phyloP scores from a whole-genome alignment of 2,888 invertebrate genomes.

The Yponomeuta plumbellus region DNA sequence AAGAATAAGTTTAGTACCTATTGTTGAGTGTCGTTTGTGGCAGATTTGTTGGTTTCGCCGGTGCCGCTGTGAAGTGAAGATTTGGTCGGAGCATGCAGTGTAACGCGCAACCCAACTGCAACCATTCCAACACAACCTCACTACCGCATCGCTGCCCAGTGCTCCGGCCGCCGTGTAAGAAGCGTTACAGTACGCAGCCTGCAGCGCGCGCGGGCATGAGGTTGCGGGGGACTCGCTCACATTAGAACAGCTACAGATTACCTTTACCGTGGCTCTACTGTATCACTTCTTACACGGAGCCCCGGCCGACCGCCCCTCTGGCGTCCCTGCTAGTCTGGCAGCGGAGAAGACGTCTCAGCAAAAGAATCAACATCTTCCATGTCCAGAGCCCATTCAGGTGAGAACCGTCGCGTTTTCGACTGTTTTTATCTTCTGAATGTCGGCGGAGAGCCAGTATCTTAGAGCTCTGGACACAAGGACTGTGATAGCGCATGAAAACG shows the following conservation, averaged over 20 bases:
- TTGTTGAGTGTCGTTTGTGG: conserved; percentile 75
- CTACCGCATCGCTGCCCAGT: conserved; percentile 41
- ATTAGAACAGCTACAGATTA: background rate
- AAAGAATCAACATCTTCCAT: background rate
- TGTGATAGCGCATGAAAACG: conserved; percentile 22
- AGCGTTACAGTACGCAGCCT: background rate
- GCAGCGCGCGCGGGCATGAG: background rate
- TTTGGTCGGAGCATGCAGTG: conserved; percentile 90
- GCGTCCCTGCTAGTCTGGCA: conserved; percentile 32
- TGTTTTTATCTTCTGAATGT: background rate
- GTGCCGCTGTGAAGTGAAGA: conserved; percentile 74
- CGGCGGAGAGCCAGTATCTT: background rate
- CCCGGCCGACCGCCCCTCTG: conserved; percentile 11
- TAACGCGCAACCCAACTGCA: conserved; percentile 94
- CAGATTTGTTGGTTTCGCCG: conserved; percentile 74
- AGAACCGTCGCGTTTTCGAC: background rate
- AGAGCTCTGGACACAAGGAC: conserved; percentile 5
- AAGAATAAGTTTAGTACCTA: conserved; percentile 74
- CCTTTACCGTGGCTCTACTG: background rate
- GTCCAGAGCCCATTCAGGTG: background rate
- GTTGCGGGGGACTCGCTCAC: background rate
- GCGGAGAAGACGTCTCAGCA: conserved; percentile 33
- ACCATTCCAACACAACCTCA: conserved; percentile 80
- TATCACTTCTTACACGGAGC: background rate
- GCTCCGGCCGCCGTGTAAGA: conserved; percentile 14